phyloP scores from a whole-genome alignment of 2,888 invertebrate genomes.

The Phortica okadai region DNA sequence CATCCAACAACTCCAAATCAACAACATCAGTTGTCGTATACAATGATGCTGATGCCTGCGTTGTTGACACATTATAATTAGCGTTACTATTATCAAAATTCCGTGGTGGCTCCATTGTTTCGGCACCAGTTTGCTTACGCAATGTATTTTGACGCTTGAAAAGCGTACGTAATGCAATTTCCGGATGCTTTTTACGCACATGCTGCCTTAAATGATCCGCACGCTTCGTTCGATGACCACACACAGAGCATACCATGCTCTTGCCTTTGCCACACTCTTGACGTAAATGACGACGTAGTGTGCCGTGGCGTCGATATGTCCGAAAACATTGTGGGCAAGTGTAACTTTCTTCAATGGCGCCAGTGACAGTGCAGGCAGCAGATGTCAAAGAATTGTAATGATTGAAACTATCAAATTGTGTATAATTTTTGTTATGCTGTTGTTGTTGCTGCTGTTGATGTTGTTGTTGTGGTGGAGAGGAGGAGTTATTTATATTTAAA shows the following conservation, averaged over 20 bases:
- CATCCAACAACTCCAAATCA: constrained; percentile 59
- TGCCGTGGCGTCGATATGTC: constrained; percentile 78
- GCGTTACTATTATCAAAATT: neutral
- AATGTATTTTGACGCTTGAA: constrained; percentile 63
- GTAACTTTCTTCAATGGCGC: constrained; percentile 71
- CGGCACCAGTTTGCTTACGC: neutral
- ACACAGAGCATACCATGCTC: constrained; percentile 78
- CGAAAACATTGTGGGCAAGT: constrained; percentile 78
- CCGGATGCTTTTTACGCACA: constrained; percentile 77
- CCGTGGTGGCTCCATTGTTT: neutral
- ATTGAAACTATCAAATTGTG: constrained; percentile 61
- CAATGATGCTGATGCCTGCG: constrained; percentile 27
- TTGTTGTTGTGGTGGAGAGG: constrained; percentile 15
- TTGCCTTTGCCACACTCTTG: constrained; percentile 79
- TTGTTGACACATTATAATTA: neutral
- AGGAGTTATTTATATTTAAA: neutral
- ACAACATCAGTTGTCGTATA: constrained; percentile 51
- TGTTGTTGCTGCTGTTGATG: constrained; percentile 32
- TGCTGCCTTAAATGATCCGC: constrained; percentile 79
- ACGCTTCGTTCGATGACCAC: constrained; percentile 78
- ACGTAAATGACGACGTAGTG: constrained; percentile 78
- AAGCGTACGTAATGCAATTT: constrained; percentile 74
- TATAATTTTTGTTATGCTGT: constrained; percentile 31
- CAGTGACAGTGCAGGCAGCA: constrained; percentile 1
- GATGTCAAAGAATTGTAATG: constrained; percentile 42